Evolutionary conservation across 64 coral and sea anemone species (phyloP).

Genomic region (Platygyra sinensis): DNA sequence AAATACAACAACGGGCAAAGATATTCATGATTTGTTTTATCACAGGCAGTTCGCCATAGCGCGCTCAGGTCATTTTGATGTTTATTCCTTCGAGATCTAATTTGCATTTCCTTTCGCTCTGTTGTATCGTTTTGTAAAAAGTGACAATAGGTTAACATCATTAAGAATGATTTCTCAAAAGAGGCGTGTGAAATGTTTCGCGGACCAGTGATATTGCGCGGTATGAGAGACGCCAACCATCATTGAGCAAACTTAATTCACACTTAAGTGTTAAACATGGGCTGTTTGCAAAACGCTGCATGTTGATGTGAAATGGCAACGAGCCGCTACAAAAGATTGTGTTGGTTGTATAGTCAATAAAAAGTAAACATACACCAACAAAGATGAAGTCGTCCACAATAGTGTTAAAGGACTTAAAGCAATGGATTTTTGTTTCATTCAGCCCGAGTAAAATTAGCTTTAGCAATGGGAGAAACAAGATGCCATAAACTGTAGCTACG

Average conservation of each 20-base stretch:
- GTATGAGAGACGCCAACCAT: not conserved
- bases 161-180: slow-evolving; percentile 8
- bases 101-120: slow-evolving; percentile 7
- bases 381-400: slow-evolving; percentile 18
- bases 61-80: not conserved
- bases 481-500: not conserved
- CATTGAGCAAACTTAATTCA: not conserved
- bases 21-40: not conserved
- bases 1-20: not conserved
- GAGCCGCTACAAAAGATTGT: not conserved
- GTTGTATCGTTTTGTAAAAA: slow-evolving; percentile 23
- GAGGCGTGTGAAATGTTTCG: not conserved
- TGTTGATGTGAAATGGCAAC: not conserved
- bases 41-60: not conserved
- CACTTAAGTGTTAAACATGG: not conserved
- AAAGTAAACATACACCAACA: slow-evolving; percentile 28
- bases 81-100: not conserved
- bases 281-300: not conserved
- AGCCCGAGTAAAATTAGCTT: not conserved
- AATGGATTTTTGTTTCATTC: not conserved
- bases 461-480: not conserved
- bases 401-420: not conserved
- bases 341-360: slow-evolving; percentile 13
- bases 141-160: slow-evolving; percentile 1
- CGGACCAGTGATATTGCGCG: not conserved